Percentiles rank a stretch among this genome's conserved stretches.
Evolutionary conservation across 2,113 vertebrate genomes (phyloP).

Genomic region (Nicator chloris): DNA sequence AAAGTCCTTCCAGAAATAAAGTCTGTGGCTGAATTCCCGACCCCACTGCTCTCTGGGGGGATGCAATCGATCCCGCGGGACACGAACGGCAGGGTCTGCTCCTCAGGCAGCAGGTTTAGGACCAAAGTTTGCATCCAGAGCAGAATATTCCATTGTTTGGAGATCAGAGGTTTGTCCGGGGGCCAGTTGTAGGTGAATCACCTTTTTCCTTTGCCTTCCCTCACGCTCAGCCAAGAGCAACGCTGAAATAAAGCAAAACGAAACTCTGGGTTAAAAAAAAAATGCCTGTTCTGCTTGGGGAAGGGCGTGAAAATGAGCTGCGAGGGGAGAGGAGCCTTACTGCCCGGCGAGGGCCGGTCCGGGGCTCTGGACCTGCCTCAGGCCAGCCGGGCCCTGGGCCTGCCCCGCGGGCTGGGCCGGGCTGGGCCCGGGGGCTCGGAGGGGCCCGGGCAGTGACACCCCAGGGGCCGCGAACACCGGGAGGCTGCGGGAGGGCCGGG

Average conservation of each 20-base stretch:
- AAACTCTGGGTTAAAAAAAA: background rate
- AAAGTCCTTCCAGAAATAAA: background rate
- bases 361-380: background rate
- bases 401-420: background rate
- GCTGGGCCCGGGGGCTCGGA: background rate
- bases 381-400: background rate
- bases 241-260: background rate
- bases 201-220: background rate
- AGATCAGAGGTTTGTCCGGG: background rate
- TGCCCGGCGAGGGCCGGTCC: background rate
- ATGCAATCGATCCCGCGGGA: background rate
- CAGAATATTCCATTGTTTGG: background rate
- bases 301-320: background rate
- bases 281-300: background rate
- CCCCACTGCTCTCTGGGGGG: background rate
- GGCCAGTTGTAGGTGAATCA: background rate
- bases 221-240: background rate
- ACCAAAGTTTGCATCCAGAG: background rate
- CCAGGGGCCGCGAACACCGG: background rate
- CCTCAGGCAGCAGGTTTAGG: background rate
- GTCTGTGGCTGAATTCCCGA: background rate
- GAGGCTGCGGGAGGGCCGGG: too few species aligned
- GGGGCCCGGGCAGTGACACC: background rate
- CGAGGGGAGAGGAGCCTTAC: background rate
- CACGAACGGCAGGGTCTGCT: background rate